phyloP scores from a whole-genome alignment of 1,140 invertebrate genomes.

The Lutraria rhynchaena region DNA sequence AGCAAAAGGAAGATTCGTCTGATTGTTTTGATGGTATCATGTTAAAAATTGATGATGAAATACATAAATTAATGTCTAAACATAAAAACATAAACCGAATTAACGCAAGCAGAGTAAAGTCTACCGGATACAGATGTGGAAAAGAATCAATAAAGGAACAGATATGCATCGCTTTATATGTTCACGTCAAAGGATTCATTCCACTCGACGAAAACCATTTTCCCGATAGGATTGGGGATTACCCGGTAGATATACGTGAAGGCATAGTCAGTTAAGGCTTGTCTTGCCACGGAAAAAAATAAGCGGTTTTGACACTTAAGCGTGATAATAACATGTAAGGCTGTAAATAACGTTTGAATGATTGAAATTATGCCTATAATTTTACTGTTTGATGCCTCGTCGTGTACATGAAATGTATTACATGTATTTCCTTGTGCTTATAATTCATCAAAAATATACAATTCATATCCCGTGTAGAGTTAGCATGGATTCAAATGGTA shows the following conservation, averaged over 20 bases:
- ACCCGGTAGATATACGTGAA: not conserved
- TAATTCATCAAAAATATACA: too few species aligned
- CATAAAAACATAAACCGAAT: not conserved
- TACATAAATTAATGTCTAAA: not conserved
- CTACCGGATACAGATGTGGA: not conserved
- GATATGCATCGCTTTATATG: slow-evolving; percentile 7
- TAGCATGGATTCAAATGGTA: too few species aligned
- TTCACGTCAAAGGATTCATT: slow-evolving; percentile 25
- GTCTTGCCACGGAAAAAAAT: too few species aligned
- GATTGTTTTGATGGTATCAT: not conserved
- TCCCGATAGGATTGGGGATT: not conserved
- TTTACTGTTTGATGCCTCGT: too few species aligned
- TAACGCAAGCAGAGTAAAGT: not conserved
- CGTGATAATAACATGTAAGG: too few species aligned
- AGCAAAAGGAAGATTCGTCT: not conserved
- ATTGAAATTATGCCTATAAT: too few species aligned
- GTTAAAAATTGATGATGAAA: not conserved
- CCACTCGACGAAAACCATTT: slow-evolving; percentile 4
- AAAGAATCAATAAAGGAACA: not conserved
- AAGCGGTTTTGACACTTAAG: too few species aligned
- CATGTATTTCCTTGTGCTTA: too few species aligned
- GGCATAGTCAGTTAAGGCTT: too few species aligned
- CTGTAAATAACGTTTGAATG: too few species aligned
- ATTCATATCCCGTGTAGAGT: too few species aligned
- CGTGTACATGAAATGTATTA: too few species aligned